These are phyloP conservation scores for Stenoptilia bipunctidactyla DNA, from an alignment of 2,888 invertebrate species.

Conservation along the genomic window DNA sequence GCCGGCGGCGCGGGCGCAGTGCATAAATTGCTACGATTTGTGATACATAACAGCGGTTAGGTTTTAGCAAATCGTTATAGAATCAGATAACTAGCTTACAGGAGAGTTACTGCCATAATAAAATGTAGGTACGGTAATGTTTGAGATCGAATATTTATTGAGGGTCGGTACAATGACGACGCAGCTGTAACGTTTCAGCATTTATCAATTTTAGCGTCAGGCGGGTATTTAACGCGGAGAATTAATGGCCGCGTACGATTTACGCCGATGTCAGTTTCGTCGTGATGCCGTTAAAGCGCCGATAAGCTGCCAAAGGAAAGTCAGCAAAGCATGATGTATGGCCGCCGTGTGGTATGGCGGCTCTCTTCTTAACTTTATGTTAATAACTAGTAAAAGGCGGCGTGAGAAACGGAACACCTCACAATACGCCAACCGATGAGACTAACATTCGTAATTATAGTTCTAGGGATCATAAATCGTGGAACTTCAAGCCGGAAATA, in stretches of 20 bases:
- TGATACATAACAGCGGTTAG: conserved; percentile 30
- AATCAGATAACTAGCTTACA: conserved; percentile 33
- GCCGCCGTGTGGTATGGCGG: conserved; percentile 33
- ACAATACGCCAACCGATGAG: conserved; percentile 8
- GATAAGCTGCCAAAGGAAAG: conserved; percentile 12
- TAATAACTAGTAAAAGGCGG: conserved; percentile 30
- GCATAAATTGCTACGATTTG: conserved; percentile 46
- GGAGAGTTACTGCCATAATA: not conserved
- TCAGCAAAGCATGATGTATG: conserved; percentile 10
- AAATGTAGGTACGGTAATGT: conserved; percentile 1
- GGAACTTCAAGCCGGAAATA: conserved; percentile 1
- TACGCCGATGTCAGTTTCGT: not conserved
- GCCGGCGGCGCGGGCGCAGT: conserved; percentile 23
- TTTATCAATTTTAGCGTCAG: no score
- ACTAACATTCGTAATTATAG: not conserved
- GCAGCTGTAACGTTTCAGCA: not conserved
- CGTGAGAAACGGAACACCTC: conserved; percentile 48
- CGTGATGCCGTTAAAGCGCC: not conserved
- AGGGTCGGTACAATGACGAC: not conserved
- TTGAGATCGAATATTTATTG: not conserved
- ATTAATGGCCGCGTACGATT: no score
- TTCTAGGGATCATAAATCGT: conserved; percentile 13
- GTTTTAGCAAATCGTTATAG: conserved; percentile 44
- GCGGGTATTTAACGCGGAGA: no score
- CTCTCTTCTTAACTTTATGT: conserved; percentile 42